Evolutionary conservation across 2,797 vertebrate species (phyloP).

Genomic region (Epinephelus malabaricus): DNA sequence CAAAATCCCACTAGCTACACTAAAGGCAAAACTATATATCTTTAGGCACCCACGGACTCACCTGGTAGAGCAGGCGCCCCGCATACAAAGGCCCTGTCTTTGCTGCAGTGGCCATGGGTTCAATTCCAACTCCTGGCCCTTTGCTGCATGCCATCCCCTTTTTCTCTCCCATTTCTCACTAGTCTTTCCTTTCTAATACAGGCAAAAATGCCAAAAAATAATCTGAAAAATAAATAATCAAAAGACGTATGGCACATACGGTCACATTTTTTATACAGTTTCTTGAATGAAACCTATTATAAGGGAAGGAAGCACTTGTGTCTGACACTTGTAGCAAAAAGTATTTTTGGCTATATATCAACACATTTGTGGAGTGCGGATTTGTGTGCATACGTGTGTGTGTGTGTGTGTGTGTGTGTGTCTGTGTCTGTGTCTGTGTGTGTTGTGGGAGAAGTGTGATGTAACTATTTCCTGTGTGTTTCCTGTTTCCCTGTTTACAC

Average conservation of each 20-base stretch:
- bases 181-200: too few species aligned
- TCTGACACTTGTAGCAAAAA: constrained; percentile 6
- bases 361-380: constrained; percentile 20
- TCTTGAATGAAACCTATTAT: not conserved
- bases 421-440: constrained; percentile 18
- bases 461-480: constrained; percentile 65
- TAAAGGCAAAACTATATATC: constrained; percentile 3
- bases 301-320: not conserved
- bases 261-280: not conserved
- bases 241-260: too few species aligned
- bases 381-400: not conserved
- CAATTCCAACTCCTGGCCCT: too few species aligned
- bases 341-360: constrained; percentile 10
- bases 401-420: not conserved
- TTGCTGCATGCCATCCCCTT: too few species aligned
- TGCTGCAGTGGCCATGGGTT: too few species aligned
- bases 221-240: too few species aligned
- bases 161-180: too few species aligned
- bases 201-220: too few species aligned
- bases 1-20: not conserved
- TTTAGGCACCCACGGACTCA: not conserved
- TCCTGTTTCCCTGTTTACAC: constrained; percentile 73
- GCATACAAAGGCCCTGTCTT: too few species aligned
- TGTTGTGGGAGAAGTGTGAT: constrained; percentile 63
- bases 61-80: too few species aligned